Conservation (phyloP, 2,888 invertebrate species). For the Conomelus anceps region DNA sequence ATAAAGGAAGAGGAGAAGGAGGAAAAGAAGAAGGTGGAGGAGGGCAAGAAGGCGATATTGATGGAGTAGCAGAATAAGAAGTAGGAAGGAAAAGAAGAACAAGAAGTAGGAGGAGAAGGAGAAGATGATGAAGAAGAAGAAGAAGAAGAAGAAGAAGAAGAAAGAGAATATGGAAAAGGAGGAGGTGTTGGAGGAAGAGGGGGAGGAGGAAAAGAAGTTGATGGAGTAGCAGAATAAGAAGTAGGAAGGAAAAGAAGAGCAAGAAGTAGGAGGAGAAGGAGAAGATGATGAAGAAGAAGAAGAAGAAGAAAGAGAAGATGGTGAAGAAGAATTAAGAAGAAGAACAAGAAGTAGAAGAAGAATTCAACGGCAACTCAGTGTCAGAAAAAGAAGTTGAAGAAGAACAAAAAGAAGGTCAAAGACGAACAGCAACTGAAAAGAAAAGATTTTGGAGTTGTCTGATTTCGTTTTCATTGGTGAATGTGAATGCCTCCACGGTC, state of each 20-base stretch:
- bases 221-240: too few species aligned
- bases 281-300: background rate
- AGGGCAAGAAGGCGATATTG: too few species aligned
- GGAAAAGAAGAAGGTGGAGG: background rate
- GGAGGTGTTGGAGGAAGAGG: background rate
- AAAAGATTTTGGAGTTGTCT: too few species aligned
- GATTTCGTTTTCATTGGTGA: too few species aligned
- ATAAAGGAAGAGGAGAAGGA: background rate
- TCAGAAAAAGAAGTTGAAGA: too few species aligned
- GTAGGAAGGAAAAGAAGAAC: background rate
- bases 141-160: background rate
- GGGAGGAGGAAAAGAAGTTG: background rate
- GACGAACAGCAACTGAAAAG: too few species aligned
- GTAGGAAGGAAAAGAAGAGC: background rate
- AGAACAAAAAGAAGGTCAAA: too few species aligned
- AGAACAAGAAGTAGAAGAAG: too few species aligned
- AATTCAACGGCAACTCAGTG: too few species aligned
- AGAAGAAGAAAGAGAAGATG: background rate
- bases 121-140: background rate
- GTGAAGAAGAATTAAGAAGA: background rate
- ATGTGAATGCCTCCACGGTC: too few species aligned
- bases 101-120: background rate
- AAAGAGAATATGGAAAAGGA: background rate
- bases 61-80: too few species aligned
- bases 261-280: background rate